Conservation (phyloP, 30 jellyfish, hydroid and myxozoan species). For the Cassiopea xamachana region DNA sequence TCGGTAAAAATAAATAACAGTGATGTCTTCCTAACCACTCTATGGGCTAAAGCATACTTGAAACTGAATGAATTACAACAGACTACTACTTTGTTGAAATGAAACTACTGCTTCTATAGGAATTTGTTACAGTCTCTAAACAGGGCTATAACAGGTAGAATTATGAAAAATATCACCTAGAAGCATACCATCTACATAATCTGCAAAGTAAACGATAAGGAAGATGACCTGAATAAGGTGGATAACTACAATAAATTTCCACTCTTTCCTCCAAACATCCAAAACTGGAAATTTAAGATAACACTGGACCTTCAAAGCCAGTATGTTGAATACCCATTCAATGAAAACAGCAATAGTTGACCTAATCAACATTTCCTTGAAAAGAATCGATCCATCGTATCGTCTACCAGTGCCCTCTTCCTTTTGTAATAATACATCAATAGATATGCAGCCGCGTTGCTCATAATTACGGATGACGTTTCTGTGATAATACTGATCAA, state of each 20-base stretch:
- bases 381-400: conserved; percentile 20
- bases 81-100: too few species aligned
- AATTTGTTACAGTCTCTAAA: too few species aligned
- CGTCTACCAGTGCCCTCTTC: conserved; percentile 23
- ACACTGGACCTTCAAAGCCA: conserved; percentile 16
- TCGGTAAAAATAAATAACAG: too few species aligned
- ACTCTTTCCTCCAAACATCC: conserved; percentile 10
- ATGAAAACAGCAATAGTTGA: conserved; percentile 20
- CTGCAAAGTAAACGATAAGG: conserved; percentile 8
- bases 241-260: conserved; percentile 16
- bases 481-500: conserved; percentile 37
- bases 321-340: conserved; percentile 1
- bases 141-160: background rate
- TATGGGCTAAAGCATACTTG: too few species aligned
- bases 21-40: too few species aligned
- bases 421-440: conserved; percentile 21
- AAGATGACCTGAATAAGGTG: conserved; percentile 16
- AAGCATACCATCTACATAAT: background rate
- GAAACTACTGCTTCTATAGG: too few species aligned
- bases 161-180: background rate
- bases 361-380: conserved; percentile 11
- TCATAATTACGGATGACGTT: conserved; percentile 14
- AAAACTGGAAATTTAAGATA: conserved; percentile 5
- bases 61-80: too few species aligned
- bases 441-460: conserved; percentile 25